A percentile compares a stretch with the other conserved stretches of the same genome.
phyloP scores from a whole-genome alignment of 2,888 invertebrate genomes.

The Campaea margaritaria region DNA sequence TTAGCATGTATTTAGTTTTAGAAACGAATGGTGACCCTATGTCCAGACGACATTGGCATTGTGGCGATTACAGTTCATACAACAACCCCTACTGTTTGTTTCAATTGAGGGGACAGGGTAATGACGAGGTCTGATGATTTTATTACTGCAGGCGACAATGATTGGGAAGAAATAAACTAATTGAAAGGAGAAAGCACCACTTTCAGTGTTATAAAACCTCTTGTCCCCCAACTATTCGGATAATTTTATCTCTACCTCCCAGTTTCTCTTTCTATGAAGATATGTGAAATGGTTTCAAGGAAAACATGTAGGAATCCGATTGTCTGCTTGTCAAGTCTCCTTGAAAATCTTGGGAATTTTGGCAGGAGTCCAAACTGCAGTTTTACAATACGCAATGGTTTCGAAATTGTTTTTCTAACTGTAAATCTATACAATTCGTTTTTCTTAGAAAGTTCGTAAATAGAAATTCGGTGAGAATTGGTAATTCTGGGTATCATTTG shows the following conservation, averaged over 20 bases:
- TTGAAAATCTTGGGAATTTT: conserved; percentile 14
- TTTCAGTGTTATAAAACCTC: background rate
- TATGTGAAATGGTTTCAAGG: conserved; percentile 3
- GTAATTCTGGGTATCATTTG: conserved; percentile 11
- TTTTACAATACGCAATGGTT: conserved; percentile 9
- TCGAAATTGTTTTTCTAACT: conserved; percentile 2
- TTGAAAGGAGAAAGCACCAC: conserved; percentile 7
- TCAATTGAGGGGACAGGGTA: conserved; percentile 47
- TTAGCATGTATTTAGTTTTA: background rate
- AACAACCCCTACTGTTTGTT: conserved; percentile 38
- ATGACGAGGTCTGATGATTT: conserved; percentile 32
- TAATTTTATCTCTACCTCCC: background rate
- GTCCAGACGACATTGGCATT: conserved; percentile 39
- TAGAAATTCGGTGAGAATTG: conserved; percentile 16
- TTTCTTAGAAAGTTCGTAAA: conserved; percentile 1
- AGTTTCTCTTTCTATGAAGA: background rate
- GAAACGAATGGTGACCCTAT: conserved; percentile 3
- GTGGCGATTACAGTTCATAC: conserved; percentile 34
- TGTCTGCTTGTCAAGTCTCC: conserved; percentile 9
- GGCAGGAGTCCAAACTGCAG: conserved; percentile 19
- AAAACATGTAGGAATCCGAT: conserved; percentile 4
- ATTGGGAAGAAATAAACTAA: conserved; percentile 28
- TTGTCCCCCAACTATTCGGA: background rate
- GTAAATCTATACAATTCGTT: background rate
- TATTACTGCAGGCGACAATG: conserved; percentile 32